Evolutionary conservation across 2,113 vertebrate species (phyloP).

Genomic region (Scolopax mira): DNA sequence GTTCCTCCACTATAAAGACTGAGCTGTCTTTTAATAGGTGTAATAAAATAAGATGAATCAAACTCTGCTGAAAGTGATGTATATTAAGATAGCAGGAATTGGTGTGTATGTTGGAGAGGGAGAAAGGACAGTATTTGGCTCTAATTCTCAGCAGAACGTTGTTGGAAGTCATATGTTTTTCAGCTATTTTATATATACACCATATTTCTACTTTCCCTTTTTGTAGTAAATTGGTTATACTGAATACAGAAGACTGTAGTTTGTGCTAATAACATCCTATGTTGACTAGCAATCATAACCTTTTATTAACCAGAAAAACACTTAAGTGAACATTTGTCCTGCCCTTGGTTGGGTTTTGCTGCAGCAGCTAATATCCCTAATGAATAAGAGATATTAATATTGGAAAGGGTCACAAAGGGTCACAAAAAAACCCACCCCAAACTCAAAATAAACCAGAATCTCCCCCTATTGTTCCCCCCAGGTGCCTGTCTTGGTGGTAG

Average conservation of each 20-base stretch:
- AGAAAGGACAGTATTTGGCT: background rate
- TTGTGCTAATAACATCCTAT: background rate
- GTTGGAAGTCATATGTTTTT: background rate
- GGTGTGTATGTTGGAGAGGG: background rate
- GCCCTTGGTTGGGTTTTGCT: background rate
- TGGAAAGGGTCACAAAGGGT: no score
- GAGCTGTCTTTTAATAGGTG: background rate
- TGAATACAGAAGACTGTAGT: background rate
- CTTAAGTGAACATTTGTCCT: background rate
- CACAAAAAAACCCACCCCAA: background rate
- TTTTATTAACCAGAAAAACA: background rate
- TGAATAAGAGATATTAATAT: background rate
- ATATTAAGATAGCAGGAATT: background rate
- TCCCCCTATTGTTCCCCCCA: background rate
- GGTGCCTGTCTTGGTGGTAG: background rate
- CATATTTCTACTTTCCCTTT: background rate
- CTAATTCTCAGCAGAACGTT: background rate
- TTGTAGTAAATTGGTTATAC: background rate
- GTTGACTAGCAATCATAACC: background rate
- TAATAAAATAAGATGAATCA: background rate
- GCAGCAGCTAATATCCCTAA: background rate
- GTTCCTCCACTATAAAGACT: background rate
- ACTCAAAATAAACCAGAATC: background rate
- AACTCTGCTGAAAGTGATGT: background rate
- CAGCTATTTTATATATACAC: background rate